phyloP scores from a whole-genome alignment of 2,888 invertebrate genomes.

The Chymomyza amoena region DNA sequence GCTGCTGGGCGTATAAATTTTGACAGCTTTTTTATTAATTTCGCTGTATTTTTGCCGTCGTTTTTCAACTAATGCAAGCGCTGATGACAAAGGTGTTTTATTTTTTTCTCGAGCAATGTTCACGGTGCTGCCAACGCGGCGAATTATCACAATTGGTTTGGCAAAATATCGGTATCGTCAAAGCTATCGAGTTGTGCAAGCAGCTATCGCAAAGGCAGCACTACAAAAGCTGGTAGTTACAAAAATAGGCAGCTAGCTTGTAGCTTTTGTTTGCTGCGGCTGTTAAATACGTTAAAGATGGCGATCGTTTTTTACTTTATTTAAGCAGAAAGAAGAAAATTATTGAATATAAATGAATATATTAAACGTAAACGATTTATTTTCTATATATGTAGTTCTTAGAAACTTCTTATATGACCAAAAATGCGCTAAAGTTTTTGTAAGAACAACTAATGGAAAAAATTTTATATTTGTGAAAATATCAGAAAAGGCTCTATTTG shows the following conservation, averaged over 20 bases:
- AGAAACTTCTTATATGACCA: too few relatives aligned
- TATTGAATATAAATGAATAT: too few relatives aligned
- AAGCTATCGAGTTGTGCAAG: not conserved
- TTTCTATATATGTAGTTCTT: too few relatives aligned
- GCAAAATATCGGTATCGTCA: not conserved
- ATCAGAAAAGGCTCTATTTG: too few relatives aligned
- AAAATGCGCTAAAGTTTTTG: too few relatives aligned
- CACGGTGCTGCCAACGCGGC: not conserved
- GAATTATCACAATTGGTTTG: not conserved
- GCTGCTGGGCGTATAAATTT: not conserved
- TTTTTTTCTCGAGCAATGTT: constrained; percentile 38
- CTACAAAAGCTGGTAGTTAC: not conserved
- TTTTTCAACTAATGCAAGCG: not conserved
- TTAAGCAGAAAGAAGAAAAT: too few relatives aligned
- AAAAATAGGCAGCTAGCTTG: not conserved
- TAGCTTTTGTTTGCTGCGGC: not conserved
- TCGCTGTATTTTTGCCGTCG: not conserved
- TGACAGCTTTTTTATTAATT: constrained; percentile 4
- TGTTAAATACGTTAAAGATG: not conserved
- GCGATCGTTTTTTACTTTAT: too few relatives aligned
- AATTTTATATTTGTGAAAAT: too few relatives aligned
- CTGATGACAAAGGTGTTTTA: constrained; percentile 28
- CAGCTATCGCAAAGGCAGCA: not conserved
- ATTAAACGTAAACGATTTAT: too few relatives aligned
- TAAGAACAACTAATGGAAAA: too few relatives aligned